These are phyloP conservation scores for Myiozetetes cayanensis DNA, from an alignment of 2,113 vertebrate genomes.

Conservation along the genomic window DNA sequence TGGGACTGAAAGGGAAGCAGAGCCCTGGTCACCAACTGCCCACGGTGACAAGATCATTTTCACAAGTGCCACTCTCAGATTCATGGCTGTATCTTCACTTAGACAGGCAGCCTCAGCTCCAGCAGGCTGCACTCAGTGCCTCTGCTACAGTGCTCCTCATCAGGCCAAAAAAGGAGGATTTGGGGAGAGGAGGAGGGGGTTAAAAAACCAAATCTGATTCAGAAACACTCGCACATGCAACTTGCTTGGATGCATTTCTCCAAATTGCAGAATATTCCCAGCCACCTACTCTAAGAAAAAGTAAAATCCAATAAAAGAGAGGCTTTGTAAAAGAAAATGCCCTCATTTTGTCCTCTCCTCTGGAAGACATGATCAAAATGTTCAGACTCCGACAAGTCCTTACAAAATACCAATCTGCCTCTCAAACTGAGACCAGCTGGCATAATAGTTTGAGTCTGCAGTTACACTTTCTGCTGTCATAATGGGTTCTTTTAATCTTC, in stretches of 20 bases:
- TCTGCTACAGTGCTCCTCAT: not conserved
- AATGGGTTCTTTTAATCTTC: not conserved
- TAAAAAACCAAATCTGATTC: not conserved
- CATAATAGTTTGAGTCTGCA: not conserved
- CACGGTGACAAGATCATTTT: not conserved
- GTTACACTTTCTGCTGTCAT: not conserved
- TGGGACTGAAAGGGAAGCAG: not conserved
- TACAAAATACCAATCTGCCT: not conserved
- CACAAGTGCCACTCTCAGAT: rapidly evolving
- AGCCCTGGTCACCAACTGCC: not conserved
- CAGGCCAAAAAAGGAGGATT: not conserved
- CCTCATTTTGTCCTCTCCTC: not conserved
- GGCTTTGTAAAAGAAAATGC: not conserved
- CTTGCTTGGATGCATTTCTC: not conserved
- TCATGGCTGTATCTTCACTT: rapidly evolving
- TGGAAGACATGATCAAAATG: not conserved
- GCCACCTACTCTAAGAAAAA: not conserved
- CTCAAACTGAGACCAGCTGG: not conserved
- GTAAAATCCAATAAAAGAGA: not conserved
- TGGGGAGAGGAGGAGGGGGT: not conserved
- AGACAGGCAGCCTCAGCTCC: not conserved
- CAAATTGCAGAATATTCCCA: not conserved
- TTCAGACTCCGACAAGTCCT: not conserved
- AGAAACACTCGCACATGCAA: not conserved
- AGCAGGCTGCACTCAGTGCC: not conserved